These are phyloP conservation scores for Helleia helle DNA, from an alignment of 2,888 invertebrate species.

Conservation along the genomic window DNA sequence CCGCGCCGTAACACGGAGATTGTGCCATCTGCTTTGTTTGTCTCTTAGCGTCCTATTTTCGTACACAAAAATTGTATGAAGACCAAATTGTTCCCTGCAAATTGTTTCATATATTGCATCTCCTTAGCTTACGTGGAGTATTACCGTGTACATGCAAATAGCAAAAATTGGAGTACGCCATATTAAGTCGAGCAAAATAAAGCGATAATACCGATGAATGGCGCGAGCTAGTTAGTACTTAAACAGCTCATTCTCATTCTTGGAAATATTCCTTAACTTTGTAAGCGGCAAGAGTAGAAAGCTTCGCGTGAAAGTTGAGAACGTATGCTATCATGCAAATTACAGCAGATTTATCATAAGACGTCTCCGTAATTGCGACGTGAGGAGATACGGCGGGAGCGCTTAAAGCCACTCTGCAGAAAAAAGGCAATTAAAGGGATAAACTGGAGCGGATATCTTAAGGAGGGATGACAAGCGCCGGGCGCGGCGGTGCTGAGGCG, in stretches of 20 bases:
- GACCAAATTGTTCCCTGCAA: slow-evolving; percentile 51
- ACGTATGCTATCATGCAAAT: slow-evolving; percentile 75
- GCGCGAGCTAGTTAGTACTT: slow-evolving; percentile 61
- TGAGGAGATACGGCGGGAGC: slow-evolving; percentile 69
- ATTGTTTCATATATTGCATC: slow-evolving; percentile 35
- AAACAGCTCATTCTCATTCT: slow-evolving; percentile 70
- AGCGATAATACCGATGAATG: slow-evolving; percentile 35
- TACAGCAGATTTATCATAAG: slow-evolving; percentile 74
- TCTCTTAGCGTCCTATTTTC: slow-evolving; percentile 65
- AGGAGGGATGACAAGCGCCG: slow-evolving; percentile 18
- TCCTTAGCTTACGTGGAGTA: slow-evolving; percentile 12
- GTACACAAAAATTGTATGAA: slow-evolving; percentile 53
- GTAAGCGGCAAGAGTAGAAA: slow-evolving; percentile 70
- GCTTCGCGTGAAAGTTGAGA: slow-evolving; percentile 71
- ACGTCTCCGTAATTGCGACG: slow-evolving; percentile 73
- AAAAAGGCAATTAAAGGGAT: slow-evolving; percentile 74
- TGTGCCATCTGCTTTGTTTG: slow-evolving; percentile 66
- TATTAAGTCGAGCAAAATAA: slow-evolving; percentile 5
- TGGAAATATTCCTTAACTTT: slow-evolving; percentile 67
- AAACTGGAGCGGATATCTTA: slow-evolving; percentile 63
- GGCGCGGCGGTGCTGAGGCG: slow-evolving; percentile 29
- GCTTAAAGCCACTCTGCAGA: slow-evolving; percentile 64
- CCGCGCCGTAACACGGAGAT: slow-evolving; percentile 65
- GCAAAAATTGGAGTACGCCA: slow-evolving; percentile 8
- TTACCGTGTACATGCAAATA: slow-evolving; percentile 14